Evolutionary conservation across 2,113 vertebrate genomes (phyloP), one percentile per base, ranked within the genome.

Genomic region (Anser cygnoides): DNA sequence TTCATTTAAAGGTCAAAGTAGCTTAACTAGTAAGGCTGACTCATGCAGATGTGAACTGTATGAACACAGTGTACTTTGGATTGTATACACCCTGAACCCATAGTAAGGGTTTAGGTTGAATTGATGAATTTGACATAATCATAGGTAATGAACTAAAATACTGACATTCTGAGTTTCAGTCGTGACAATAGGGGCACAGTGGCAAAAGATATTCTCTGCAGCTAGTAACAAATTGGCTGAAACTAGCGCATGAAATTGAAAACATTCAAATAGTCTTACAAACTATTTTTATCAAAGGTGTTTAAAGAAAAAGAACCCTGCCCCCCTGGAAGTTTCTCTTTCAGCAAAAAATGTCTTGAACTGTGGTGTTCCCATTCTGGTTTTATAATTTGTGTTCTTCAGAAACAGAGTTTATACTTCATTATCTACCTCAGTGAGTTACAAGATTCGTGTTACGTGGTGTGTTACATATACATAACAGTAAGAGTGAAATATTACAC

Each of bases 1-100:
- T 92, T 90, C 2, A 12, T 93, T 96, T 94, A 98, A 97, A 98
- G 97, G 95, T 97, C 96, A 96, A 26, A 96, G 93, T 78, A 86
- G 65, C 91, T 95, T 76, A 59, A 52, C 70, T 55, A 73, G 83
- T 72, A 19, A 79, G 87, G 63, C 85, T 93, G 91, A 92, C 50
- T 90, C 57, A 66, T 21, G 35, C 66, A 78, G 75, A 91, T 93
- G 85, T 80, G 65, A 10, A n/a, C 23, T 43, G 0, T 21, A 6
- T 62, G 71, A 92, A n/a, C 3, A 2, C 19, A 11, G 52, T 10
- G 50, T 70, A 20, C 59, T 74, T 84, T 59, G 4, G 2, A 33
- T 70, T 77, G n/a, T 5, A 1, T 9, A n/a, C 33, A 9, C 63
- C 63, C 57, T 33, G 20, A n/a, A 55, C 43, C 26, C 26, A 1